Conservation (phyloP, 1,140 invertebrate species). For the Zaprionus camerounensis region DNA sequence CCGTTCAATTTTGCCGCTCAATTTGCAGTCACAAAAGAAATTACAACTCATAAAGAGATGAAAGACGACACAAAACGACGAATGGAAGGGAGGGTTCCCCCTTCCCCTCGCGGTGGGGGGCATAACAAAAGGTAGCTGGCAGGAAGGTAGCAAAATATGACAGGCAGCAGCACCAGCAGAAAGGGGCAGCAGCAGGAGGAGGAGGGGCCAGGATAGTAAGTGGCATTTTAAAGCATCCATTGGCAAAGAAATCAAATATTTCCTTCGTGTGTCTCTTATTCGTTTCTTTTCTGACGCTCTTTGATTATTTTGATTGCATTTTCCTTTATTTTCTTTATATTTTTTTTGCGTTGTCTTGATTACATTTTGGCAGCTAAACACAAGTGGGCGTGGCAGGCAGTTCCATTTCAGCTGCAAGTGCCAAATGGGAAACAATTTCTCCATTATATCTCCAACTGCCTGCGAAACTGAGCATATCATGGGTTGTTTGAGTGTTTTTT, state of each 20-base stretch:
- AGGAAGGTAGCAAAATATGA: neutral
- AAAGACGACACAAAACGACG: conserved; percentile 41
- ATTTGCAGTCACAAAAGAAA: conserved; percentile 75
- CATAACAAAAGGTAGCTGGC: neutral
- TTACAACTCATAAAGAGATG: conserved; percentile 74
- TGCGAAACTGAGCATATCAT: neutral
- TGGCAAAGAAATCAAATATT: conserved; percentile 39
- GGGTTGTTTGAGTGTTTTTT: too few species aligned
- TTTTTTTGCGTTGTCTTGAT: conserved; percentile 15
- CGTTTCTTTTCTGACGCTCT: neutral
- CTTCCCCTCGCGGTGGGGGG: neutral
- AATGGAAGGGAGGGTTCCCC: neutral
- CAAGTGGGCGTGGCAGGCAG: conserved; percentile 22
- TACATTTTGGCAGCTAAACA: conserved; percentile 41
- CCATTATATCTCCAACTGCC: neutral
- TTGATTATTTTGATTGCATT: conserved; percentile 53
- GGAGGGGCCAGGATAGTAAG: conserved; percentile 2
- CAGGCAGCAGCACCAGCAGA: neutral
- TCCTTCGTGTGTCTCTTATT: conserved; percentile 1
- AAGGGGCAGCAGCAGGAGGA: neutral
- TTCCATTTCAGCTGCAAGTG: too few species aligned
- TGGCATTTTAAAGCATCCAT: conserved; percentile 43
- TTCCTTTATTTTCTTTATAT: conserved; percentile 1
- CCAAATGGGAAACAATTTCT: conserved; percentile 11
- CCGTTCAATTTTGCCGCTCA: conserved; percentile 67